Base-by-base conservation (phyloP, 2,113 vertebrate species). In the Ranitomeya imitator region DNA sequence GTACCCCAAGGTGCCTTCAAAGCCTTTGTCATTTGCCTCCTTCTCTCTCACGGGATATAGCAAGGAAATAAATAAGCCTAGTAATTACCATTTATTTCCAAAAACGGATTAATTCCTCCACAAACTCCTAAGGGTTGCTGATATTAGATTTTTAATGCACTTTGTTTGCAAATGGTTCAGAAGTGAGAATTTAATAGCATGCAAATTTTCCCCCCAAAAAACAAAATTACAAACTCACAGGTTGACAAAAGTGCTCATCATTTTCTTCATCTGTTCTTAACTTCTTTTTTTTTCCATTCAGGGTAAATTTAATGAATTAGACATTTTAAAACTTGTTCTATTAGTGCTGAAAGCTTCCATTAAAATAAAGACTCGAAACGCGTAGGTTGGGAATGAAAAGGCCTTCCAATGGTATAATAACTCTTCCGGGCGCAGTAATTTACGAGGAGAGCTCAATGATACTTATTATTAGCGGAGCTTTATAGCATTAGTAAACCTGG, bases 51-150 rank as follows among this genome's bases (percentile, higher is more conserved):
- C 73, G 45, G 87, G 87, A 88, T 88, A 63, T 84, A 84, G 81
- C 65, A 84, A 78, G 80, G 54, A 84, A 88, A 89, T 85, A 89
- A 88, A 65, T 84, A 88, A 79, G 16, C 83, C 73, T 78, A 54
- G 83, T 79, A 85, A 89, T 89, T 85, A 79, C 82, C 26, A 76
- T 83, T 88, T 88, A 15, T 82, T 61, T 57, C 67, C 71, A 84
- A 89, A 85, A 67, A 89, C 54, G 71, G 60, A 89, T 89, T 89
- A 79, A 84, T 89, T 79, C 71, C 45, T 77, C 54, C 23, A 65
- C 80, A 88, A 88, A 55, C 80, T 88, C 87, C 87, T 78, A 61
- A 79, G 71, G 87, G 73, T 77, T 52, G 7, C 59, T 16, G 87
- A 89, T 85, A 85, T 85, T 79, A 85, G 73, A 12, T 83, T 87